Evolutionary conservation across 2,888 invertebrate species (phyloP), one percentile per base, ranked within the genome.

Genomic region (Bursaphelenchus okinawaensis): DNA sequence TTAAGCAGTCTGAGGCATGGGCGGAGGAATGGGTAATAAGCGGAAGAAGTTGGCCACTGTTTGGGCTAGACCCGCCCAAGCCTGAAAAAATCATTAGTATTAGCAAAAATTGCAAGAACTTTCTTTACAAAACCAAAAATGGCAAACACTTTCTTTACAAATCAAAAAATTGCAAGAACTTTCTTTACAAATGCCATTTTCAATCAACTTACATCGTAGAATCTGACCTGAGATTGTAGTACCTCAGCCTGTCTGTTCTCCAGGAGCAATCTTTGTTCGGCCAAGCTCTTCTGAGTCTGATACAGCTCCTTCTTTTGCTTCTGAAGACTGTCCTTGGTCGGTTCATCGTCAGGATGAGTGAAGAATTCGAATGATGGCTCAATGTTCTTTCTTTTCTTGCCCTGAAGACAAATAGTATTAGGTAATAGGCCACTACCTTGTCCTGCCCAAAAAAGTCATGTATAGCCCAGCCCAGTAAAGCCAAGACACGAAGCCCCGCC

Each of bases 161-260:
- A 40, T 16, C 23, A 16, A 52, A 54, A 19, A 54, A 54, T 54
- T 40, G 40, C 12, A 40, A 29, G 31, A 29, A 9, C 31, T 29
- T 29, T 29, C 12, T 9, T 29, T 40, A 40, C 12, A 40, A 6
- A 40, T 16, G 31, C 31, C 7, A 40, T 40, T 40, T 6, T 40
- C 1, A 40, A 16, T 40, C 6, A 12, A 6, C 40, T 40, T 40
- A 40, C 56, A 4, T 59, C 60, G 6, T 51, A 59, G 24, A 59
- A 59, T 24, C 50, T 29, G 22, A 50, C 50, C 26, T 59, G 60
- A 20, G 50, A 40, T 29, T 59, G 60, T 20, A 59, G 51, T 7
- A 59, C 50, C 26, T 59, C 60, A n/a, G 60, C 60, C 23, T 59
- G 60, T 4, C 60, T 31, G 9, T 20, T 59, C 26, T 59, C 50